phyloP scores from a whole-genome alignment of 2,113 vertebrate species.

The Jaculus jaculus region DNA sequence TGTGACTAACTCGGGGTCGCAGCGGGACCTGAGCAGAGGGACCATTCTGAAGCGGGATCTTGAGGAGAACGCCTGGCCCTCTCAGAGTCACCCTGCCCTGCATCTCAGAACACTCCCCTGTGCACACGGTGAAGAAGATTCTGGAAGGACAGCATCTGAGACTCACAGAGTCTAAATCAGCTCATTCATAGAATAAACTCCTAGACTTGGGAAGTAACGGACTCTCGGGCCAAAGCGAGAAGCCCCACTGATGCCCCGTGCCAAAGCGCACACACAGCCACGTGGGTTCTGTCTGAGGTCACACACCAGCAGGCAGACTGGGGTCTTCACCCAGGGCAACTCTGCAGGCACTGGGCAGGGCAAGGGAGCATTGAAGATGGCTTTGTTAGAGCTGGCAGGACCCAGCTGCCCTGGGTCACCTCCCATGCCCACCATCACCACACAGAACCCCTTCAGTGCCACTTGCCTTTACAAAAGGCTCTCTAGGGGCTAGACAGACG shows the following conservation, averaged over 20 bases:
- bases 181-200: not conserved
- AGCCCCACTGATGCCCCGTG: fast-evolving
- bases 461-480: not conserved
- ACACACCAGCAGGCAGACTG: not conserved
- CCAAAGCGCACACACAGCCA: conserved; percentile 1
- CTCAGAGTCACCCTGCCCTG: not conserved
- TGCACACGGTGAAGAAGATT: not conserved
- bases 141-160: not conserved
- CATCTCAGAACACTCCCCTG: not conserved
- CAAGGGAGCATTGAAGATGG: not conserved
- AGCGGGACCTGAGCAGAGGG: not conserved
- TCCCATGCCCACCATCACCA: not conserved
- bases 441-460: not conserved
- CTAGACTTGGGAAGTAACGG: not conserved
- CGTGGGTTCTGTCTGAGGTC: not conserved
- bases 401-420: not conserved
- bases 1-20: too few relatives aligned
- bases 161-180: not conserved
- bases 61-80: fast-evolving
- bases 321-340: too few relatives aligned
- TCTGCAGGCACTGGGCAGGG: not conserved
- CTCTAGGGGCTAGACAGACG: not conserved
- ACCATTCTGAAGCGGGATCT: not conserved
- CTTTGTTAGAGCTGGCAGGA: too few relatives aligned
- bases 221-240: not conserved